phyloP scores from a whole-genome alignment of 2,888 invertebrate genomes.

The Didymodactylos carnosus region DNA sequence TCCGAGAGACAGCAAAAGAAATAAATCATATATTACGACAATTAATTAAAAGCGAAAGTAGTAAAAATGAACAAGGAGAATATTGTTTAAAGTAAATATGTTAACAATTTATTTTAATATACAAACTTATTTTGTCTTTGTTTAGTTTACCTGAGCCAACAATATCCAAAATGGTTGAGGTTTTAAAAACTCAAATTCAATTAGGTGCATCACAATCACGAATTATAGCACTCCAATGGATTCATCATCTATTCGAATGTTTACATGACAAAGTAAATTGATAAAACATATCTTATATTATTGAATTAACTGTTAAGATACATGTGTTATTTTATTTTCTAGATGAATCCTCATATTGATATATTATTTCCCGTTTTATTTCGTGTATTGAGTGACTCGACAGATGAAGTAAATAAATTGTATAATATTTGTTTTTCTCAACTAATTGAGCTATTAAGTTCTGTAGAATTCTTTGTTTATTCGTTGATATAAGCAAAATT shows the following conservation, averaged over 20 bases:
- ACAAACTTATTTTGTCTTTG: too few species aligned
- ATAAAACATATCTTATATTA: too few species aligned
- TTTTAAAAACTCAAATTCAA: conserved; percentile 42
- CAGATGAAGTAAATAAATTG: conserved; percentile 59
- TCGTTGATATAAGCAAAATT: too few species aligned
- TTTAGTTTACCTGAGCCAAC: conserved; percentile 18
- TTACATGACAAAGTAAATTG: conserved; percentile 54
- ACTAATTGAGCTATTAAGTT: neutral
- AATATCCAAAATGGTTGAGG: conserved; percentile 55
- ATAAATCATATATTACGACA: conserved; percentile 65
- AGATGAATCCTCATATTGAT: conserved; percentile 41
- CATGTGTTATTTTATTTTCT: conserved; percentile 18
- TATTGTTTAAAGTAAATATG: too few species aligned
- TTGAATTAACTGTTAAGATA: too few species aligned
- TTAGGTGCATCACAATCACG: conserved; percentile 58
- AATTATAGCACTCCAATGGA: conserved; percentile 85
- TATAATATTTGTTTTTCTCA: too few species aligned
- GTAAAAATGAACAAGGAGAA: too few species aligned
- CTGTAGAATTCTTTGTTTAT: too few species aligned
- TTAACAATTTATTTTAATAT: too few species aligned
- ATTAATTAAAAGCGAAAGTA: conserved; percentile 51
- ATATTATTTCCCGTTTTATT: conserved; percentile 49
- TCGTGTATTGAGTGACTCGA: conserved; percentile 63
- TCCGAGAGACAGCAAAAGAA: conserved; percentile 60
- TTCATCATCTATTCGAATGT: conserved; percentile 68